A percentile compares a stretch with the other conserved stretches of the same genome.
Conservation (phyloP, 1,140 invertebrate genomes). For the Whitmania pigra region DNA sequence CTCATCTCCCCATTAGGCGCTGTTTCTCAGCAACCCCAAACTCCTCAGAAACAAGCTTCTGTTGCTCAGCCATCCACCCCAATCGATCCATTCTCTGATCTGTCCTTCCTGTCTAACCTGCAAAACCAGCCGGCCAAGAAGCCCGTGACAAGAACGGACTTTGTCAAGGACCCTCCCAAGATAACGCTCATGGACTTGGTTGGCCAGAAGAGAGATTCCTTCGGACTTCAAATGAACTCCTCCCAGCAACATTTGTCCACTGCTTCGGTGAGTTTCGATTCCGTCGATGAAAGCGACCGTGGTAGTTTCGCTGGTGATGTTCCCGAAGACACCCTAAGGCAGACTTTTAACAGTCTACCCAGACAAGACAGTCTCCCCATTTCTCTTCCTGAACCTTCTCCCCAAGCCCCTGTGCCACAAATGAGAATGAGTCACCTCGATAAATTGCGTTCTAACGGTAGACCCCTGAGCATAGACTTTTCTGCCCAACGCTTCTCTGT, state of each 20-base stretch:
- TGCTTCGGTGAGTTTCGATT: too few relatives aligned
- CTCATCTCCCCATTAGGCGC: background rate
- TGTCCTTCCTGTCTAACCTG: background rate
- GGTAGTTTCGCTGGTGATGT: background rate
- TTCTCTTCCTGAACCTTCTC: background rate
- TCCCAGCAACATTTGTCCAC: too few relatives aligned
- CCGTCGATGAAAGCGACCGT: too few relatives aligned
- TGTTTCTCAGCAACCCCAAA: background rate
- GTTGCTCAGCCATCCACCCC: background rate
- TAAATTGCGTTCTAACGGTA: background rate
- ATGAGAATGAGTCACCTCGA: background rate
- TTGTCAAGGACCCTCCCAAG: conserved; percentile 12
- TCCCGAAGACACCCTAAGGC: background rate
- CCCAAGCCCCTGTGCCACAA: background rate
- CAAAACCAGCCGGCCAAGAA: background rate
- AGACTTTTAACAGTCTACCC: background rate
- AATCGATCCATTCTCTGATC: conserved; percentile 8
- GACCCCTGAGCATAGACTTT: conserved; percentile 1
- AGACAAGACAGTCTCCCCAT: background rate
- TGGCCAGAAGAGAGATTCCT: background rate
- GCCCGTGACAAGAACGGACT: conserved; percentile 7
- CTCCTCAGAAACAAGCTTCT: background rate
- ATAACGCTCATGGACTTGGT: conserved; percentile 2
- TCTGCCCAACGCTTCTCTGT: conserved; percentile 1
- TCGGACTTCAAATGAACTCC: too few relatives aligned